A percentile compares a stretch with the other conserved stretches of the same genome.
These are phyloP conservation scores for Apodemia hepburni DNA, from an alignment of 2,888 invertebrate species.

Conservation along the genomic window DNA sequence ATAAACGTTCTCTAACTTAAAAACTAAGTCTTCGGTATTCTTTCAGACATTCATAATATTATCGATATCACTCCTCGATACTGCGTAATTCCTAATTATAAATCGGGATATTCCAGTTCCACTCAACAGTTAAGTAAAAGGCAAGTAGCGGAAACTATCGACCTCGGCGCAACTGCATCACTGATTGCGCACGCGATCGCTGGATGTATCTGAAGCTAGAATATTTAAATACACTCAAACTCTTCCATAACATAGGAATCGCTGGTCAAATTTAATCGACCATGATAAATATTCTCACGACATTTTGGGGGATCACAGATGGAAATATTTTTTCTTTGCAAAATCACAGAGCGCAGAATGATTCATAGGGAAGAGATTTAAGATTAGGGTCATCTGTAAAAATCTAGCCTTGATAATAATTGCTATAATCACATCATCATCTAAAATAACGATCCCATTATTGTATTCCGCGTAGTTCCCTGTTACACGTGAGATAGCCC, in stretches of 20 bases:
- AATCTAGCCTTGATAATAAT: no score
- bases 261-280: neutral
- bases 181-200: constrained; percentile 2
- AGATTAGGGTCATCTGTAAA: neutral
- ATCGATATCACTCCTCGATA: neutral
- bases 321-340: neutral
- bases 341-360: neutral
- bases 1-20: no score
- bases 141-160: constrained; percentile 1
- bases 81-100: neutral
- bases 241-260: neutral
- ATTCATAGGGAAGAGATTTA: neutral
- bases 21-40: no score
- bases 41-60: neutral
- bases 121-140: neutral
- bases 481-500: neutral
- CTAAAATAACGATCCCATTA: neutral
- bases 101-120: neutral
- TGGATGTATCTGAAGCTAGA: neutral
- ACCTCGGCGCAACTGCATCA: neutral
- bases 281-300: neutral
- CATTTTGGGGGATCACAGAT: neutral
- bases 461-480: neutral
- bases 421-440: neutral
- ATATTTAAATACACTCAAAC: neutral